These are phyloP conservation scores for Trypoxylus dichotomus DNA, from an alignment of 1,140 invertebrate species.

Conservation along the genomic window DNA sequence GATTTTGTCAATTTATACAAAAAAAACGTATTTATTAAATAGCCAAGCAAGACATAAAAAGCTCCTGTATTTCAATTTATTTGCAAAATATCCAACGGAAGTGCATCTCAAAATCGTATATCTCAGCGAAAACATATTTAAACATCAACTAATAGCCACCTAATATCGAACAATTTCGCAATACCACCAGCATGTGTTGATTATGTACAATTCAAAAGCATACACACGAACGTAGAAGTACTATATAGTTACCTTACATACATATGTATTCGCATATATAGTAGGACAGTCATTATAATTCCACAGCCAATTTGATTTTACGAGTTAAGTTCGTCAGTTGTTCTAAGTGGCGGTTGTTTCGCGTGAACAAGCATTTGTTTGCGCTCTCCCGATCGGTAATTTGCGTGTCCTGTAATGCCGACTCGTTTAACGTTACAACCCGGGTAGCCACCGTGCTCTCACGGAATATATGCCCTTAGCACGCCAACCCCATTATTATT, in stretches of 20 bases:
- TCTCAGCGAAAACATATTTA: too few relatives aligned
- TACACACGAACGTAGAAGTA: not conserved
- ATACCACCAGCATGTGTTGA: not conserved
- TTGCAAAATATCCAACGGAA: too few relatives aligned
- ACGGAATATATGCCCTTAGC: not conserved
- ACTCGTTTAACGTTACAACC: conserved; percentile 54
- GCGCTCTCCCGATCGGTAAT: conserved; percentile 53
- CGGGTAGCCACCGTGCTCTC: conserved; percentile 22
- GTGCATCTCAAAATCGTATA: too few relatives aligned
- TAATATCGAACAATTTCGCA: too few relatives aligned
- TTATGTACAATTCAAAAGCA: not conserved
- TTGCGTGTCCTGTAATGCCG: conserved; percentile 52
- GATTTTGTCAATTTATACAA: too few relatives aligned
- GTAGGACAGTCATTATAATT: conserved; percentile 33
- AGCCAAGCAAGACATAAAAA: too few relatives aligned
- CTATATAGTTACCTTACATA: not conserved
- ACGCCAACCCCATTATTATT: conserved; percentile 23
- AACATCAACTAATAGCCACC: too few relatives aligned
- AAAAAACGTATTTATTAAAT: too few relatives aligned
- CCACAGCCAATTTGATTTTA: conserved; percentile 41
- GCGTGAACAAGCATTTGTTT: conserved; percentile 55
- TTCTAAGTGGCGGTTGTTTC: conserved; percentile 54
- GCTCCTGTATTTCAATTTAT: too few relatives aligned
- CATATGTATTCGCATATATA: not conserved
- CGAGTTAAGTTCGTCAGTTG: conserved; percentile 48